phyloP scores from a whole-genome alignment of 2,113 vertebrate species.

The Melanotaenia duboulayi region DNA sequence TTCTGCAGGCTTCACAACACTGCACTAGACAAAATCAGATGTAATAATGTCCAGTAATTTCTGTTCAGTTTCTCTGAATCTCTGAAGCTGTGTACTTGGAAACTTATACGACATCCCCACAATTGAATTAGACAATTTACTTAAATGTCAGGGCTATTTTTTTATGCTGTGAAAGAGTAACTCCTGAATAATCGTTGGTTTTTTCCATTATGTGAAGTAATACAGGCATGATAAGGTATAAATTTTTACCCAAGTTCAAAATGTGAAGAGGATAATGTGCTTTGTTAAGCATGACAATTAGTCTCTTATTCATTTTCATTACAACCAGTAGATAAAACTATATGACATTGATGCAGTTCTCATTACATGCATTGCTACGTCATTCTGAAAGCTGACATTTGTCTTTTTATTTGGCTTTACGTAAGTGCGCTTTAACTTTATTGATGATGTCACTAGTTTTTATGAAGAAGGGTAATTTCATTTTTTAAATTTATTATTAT shows the following conservation, averaged over 20 bases:
- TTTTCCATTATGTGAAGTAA: conserved; percentile 31
- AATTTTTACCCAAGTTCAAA: conserved; percentile 27
- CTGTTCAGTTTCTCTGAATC: conserved; percentile 28
- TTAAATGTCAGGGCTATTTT: not conserved
- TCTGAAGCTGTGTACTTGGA: conserved; percentile 31
- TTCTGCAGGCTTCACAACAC: conserved; percentile 18
- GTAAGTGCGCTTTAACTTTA: conserved; percentile 68
- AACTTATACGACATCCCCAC: conserved; percentile 10
- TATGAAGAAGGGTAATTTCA: conserved; percentile 41
- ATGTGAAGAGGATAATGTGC: conserved; percentile 39
- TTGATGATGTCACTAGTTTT: conserved; percentile 66
- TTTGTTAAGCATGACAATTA: conserved; percentile 30
- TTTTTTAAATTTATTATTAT: conserved; percentile 45
- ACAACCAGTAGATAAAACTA: conserved; percentile 18
- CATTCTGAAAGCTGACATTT: conserved; percentile 25
- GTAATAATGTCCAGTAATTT: conserved; percentile 27
- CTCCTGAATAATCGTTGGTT: conserved; percentile 34
- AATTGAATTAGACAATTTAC: conserved; percentile 9
- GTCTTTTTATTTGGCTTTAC: conserved; percentile 59
- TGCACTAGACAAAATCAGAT: conserved; percentile 50
- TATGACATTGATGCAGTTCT: conserved; percentile 20
- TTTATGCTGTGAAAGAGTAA: conserved; percentile 5
- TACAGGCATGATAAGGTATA: conserved; percentile 32
- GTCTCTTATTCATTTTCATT: conserved; percentile 37
- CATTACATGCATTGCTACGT: conserved; percentile 30